phyloP scores from a whole-genome alignment of 1,140 invertebrate species.

The Drosophila nigrodunni region DNA sequence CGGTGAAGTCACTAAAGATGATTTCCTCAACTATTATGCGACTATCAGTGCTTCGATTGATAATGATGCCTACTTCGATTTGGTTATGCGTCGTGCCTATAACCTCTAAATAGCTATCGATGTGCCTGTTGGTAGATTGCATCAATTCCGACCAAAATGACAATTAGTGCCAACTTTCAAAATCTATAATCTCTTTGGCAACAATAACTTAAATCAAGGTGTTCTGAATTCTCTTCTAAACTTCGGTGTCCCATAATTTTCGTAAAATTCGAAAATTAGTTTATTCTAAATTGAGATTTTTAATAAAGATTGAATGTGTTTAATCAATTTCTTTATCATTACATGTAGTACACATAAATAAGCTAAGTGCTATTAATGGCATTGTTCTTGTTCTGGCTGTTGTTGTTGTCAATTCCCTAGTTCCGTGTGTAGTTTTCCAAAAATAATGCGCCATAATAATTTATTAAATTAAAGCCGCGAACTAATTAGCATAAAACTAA shows the following conservation, averaged over 20 bases:
- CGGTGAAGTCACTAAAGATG: slow-evolving; percentile 94
- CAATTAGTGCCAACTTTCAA: background rate
- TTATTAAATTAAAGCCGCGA: slow-evolving; percentile 80
- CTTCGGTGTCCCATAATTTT: background rate
- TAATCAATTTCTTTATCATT: background rate
- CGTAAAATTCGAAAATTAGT: too few relatives aligned
- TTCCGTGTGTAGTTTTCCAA: slow-evolving; percentile 51
- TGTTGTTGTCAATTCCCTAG: slow-evolving; percentile 30
- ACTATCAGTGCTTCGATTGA: slow-evolving; percentile 97
- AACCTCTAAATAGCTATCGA: slow-evolving; percentile 88
- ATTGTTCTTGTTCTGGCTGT: slow-evolving; percentile 25
- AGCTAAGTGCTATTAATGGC: background rate
- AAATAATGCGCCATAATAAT: slow-evolving; percentile 80
- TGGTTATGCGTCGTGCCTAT: slow-evolving; percentile 96
- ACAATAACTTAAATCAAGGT: too few relatives aligned
- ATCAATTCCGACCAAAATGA: background rate
- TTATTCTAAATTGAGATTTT: too few relatives aligned
- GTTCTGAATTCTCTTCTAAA: too few relatives aligned
- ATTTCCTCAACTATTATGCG: slow-evolving; percentile 97
- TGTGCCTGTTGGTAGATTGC: slow-evolving; percentile 4
- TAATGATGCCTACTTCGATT: slow-evolving; percentile 96
- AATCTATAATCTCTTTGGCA: background rate
- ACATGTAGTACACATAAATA: background rate
- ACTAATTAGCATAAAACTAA: slow-evolving; percentile 83
- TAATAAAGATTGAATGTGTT: too few relatives aligned